Conservation (phyloP, 2,797 vertebrate genomes). For the Erpetoichthys calabaricus region DNA sequence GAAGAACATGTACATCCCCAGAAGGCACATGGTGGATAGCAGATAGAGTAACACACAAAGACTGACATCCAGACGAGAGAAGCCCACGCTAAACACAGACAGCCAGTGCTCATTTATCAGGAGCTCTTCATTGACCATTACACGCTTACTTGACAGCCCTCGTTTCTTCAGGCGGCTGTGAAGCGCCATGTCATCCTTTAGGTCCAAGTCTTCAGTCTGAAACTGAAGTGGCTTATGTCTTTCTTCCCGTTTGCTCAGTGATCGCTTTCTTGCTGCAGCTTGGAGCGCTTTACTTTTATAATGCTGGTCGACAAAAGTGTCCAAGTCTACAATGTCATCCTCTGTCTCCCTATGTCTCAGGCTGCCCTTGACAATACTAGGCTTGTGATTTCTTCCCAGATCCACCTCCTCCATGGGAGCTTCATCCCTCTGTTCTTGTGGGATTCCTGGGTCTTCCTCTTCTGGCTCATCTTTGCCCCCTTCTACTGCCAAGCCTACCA, state of each 20-base stretch:
- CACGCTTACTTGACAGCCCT: slow-evolving; percentile 32
- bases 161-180: slow-evolving; percentile 31
- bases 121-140: slow-evolving; percentile 4
- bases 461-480: slow-evolving; percentile 12
- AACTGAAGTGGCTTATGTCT: slow-evolving; percentile 14
- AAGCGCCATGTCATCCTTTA: slow-evolving; percentile 15
- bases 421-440: not conserved
- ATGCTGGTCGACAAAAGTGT: slow-evolving; percentile 54
- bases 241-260: not conserved
- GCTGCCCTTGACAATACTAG: slow-evolving; percentile 47
- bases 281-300: slow-evolving; percentile 54
- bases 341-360: slow-evolving; percentile 27
- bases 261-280: slow-evolving; percentile 7
- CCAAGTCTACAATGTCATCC: slow-evolving; percentile 69
- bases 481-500: slow-evolving; percentile 8
- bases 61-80: slow-evolving; percentile 75
- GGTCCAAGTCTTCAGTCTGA: slow-evolving; percentile 11
- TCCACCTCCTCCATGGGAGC: slow-evolving; percentile 7
- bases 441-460: not conserved
- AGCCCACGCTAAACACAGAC: slow-evolving; percentile 56
- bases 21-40: slow-evolving; percentile 68
- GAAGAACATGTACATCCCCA: slow-evolving; percentile 75
- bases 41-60: slow-evolving; percentile 73
- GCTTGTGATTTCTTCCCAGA: slow-evolving; percentile 17
- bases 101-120: slow-evolving; percentile 45